A percentile compares a stretch with the other conserved stretches of the same genome.
Conservation (phyloP, 2,888 invertebrate species). For the Apotomis turbidana region DNA sequence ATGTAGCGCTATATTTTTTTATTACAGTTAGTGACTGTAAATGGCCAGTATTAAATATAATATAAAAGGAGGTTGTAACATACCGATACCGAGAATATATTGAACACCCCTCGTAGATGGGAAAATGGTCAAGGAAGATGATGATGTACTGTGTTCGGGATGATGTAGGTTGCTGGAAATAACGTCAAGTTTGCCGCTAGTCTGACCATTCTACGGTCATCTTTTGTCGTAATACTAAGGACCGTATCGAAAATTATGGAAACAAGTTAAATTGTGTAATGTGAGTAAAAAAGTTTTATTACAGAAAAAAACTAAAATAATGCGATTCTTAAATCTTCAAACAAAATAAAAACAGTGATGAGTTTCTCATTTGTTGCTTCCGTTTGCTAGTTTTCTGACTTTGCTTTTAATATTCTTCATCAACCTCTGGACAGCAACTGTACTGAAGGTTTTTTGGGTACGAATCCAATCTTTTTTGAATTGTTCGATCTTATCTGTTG, state of each 20-base stretch:
- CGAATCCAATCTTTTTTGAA: not conserved
- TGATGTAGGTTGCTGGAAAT: slow-evolving; percentile 1
- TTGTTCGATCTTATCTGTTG: not conserved
- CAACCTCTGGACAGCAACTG: slow-evolving; percentile 1
- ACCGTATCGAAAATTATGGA: not conserved
- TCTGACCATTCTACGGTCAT: slow-evolving; percentile 5
- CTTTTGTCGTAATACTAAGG: slow-evolving; percentile 3
- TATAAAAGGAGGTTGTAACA: too few relatives aligned
- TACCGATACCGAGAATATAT: too few relatives aligned
- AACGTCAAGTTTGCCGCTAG: slow-evolving; percentile 15
- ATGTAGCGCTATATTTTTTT: too few relatives aligned
- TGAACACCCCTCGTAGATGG: not conserved
- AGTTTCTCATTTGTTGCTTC: not conserved
- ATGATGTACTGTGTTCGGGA: too few relatives aligned
- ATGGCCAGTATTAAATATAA: too few relatives aligned
- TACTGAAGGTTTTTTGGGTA: not conserved
- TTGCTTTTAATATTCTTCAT: not conserved
- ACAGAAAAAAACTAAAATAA: not conserved
- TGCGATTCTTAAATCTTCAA: slow-evolving; percentile 1
- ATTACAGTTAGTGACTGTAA: too few relatives aligned
- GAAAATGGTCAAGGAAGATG: too few relatives aligned
- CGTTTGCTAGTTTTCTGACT: not conserved
- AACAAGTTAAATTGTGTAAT: not conserved
- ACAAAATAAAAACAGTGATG: not conserved
- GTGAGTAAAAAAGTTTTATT: not conserved